Conservation (phyloP, 2,113 vertebrate species). For the Piaya cayana region DNA sequence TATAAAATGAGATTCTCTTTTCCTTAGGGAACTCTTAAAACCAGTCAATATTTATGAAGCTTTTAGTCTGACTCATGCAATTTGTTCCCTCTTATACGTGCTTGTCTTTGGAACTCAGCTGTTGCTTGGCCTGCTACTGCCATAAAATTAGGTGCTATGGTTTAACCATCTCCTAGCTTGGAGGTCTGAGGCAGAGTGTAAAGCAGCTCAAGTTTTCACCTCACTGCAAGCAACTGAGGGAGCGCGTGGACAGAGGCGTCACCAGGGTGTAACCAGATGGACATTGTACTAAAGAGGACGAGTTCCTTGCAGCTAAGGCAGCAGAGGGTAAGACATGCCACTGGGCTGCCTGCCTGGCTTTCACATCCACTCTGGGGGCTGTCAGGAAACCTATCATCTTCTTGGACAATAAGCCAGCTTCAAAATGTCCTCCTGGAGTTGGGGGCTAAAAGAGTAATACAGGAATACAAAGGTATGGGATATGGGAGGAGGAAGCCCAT, state of each 20-base stretch:
- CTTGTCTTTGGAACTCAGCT: slow-evolving; percentile 46
- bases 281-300: rapidly evolving
- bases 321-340: neutral
- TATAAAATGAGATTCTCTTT: slow-evolving; percentile 41
- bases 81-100: slow-evolving; percentile 38
- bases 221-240: neutral
- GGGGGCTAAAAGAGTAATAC: neutral
- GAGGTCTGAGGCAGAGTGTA: neutral
- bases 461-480: neutral
- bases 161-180: slow-evolving; percentile 10
- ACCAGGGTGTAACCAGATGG: neutral
- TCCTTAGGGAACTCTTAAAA: slow-evolving; percentile 44
- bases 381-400: neutral
- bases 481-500: neutral
- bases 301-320: neutral
- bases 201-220: neutral
- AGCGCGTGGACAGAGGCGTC: neutral
- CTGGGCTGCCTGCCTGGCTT: neutral
- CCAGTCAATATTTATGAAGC: slow-evolving; percentile 70
- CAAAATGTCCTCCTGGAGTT: neutral
- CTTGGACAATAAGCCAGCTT: neutral
- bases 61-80: slow-evolving; percentile 67
- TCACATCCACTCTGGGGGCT: neutral
- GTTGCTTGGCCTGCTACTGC: slow-evolving; percentile 24
- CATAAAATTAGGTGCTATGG: neutral